These are phyloP conservation scores for Antechinus stuartii DNA, from an alignment of 2,113 vertebrate species.

Conservation along the genomic window DNA sequence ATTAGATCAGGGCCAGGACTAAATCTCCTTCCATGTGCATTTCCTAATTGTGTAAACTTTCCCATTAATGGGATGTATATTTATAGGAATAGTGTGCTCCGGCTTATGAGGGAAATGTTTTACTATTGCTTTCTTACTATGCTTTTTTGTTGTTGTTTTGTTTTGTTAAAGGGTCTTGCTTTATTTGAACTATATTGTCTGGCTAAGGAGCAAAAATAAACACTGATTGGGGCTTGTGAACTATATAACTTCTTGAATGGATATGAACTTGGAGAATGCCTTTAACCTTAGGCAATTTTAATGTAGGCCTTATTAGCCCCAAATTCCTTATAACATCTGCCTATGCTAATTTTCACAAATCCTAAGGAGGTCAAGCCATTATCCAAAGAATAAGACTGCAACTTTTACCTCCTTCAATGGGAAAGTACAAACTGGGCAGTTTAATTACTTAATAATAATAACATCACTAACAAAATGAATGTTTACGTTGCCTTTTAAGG, in stretches of 20 bases:
- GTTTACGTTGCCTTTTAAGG: not conserved
- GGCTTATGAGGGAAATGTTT: not conserved
- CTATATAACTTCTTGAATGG: not conserved
- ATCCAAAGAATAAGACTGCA: not conserved
- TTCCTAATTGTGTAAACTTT: not conserved
- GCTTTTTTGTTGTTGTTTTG: not conserved
- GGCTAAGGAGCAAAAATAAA: not conserved
- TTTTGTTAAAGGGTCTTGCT: not conserved
- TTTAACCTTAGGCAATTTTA: not conserved
- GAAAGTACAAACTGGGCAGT: not conserved
- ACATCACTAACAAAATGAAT: not conserved
- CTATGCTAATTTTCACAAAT: not conserved
- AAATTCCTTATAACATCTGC: too few relatives aligned
- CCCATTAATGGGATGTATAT: not conserved
- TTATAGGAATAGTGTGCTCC: too few relatives aligned
- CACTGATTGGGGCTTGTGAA: not conserved
- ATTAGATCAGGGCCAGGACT: not conserved
- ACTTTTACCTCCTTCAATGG: not conserved
- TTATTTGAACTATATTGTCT: not conserved
- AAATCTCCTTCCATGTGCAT: not conserved
- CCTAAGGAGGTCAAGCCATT: not conserved
- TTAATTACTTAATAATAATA: not conserved
- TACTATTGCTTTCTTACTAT: not conserved
- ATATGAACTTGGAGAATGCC: not conserved
- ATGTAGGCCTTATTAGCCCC: not conserved